Evolutionary conservation across 2,797 vertebrate species (phyloP).

Genomic region (Amblyopsis hoosieri): DNA sequence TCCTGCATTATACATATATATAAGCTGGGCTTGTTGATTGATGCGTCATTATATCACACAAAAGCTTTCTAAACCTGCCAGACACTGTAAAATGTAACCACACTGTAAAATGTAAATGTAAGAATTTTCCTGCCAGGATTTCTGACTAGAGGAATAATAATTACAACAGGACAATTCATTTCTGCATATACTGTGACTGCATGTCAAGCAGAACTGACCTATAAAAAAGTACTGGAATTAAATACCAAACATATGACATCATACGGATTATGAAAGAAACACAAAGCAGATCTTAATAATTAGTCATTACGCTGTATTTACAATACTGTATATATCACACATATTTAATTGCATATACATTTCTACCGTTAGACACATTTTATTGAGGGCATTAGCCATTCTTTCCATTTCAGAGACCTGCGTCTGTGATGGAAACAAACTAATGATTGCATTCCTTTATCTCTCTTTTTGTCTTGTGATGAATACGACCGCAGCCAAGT

Average conservation of each 20-base stretch:
- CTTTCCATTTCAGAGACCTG: conserved; percentile 18
- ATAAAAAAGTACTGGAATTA: not conserved
- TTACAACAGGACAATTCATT: too few species aligned
- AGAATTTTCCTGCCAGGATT: too few species aligned
- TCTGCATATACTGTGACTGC: too few species aligned
- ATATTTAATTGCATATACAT: too few species aligned
- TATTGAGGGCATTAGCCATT: not conserved
- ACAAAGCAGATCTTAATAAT: too few species aligned
- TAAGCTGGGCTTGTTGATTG: conserved; percentile 6
- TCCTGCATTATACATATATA: too few species aligned
- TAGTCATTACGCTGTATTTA: too few species aligned
- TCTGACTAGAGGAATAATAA: not conserved
- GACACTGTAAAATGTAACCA: not conserved
- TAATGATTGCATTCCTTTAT: not conserved
- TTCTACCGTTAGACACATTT: not conserved
- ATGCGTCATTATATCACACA: conserved; percentile 14
- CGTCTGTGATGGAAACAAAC: conserved; percentile 18
- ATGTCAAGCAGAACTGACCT: too few species aligned
- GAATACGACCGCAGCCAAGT: not conserved
- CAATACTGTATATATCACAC: too few species aligned
- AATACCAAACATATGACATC: not conserved
- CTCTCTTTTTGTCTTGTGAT: not conserved
- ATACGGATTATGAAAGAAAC: not conserved
- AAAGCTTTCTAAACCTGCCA: conserved; percentile 21
- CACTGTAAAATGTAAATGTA: conserved; percentile 8